phyloP scores from a whole-genome alignment of 1,140 invertebrate genomes.

The Drosophila truncata region DNA sequence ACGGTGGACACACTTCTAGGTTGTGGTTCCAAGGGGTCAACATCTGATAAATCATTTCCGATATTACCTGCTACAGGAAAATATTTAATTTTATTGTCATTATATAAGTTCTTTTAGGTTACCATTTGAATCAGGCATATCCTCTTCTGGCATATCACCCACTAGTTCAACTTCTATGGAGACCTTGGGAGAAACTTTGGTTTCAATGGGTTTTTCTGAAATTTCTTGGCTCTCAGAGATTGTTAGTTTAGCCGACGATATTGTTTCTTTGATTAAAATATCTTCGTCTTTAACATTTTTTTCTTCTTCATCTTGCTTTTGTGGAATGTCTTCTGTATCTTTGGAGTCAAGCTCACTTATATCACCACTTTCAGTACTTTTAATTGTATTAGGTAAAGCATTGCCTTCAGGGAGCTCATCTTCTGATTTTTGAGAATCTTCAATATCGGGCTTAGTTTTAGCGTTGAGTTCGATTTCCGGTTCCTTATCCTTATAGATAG shows the following conservation, averaged over 20 bases:
- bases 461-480: neutral
- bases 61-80: neutral
- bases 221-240: constrained; percentile 3
- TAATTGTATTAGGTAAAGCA: neutral
- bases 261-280: neutral
- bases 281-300: neutral
- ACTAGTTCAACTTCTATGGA: constrained; percentile 33
- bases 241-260: neutral
- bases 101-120: neutral
- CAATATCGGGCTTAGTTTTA: neutral
- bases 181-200: constrained; percentile 1
- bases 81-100: neutral
- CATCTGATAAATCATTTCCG: neutral
- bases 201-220: neutral
- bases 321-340: neutral
- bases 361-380: neutral
- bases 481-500: neutral
- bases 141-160: constrained; percentile 11
- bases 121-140: neutral
- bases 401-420: neutral
- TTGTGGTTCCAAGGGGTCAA: neutral
- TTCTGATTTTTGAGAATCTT: neutral
- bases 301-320: neutral
- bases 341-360: neutral
- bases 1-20: neutral